Base-by-base conservation (phyloP, 2,888 invertebrate genomes). In the Aspidiotus destructor region DNA sequence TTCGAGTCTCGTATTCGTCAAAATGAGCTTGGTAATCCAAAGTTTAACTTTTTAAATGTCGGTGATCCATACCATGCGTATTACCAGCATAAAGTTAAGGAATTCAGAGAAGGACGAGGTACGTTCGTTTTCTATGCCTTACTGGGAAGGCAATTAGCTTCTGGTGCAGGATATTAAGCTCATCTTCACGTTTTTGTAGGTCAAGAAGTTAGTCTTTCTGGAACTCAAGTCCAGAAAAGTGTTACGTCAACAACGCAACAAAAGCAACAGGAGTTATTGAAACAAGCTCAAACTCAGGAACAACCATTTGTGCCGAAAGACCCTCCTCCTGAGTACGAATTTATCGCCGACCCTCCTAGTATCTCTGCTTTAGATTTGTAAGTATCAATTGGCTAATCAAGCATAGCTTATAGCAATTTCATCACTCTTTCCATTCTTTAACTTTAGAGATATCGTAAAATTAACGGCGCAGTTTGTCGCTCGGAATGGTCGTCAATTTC, bases 1-100 rank as follows among this genome's bases (percentile, higher is more conserved):
- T 99, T 99, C 79, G 99, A 99, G 78, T 92, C 94, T 5, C 85
- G 97, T 72, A 99, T 99, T 78, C 83, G 95, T 63, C 96, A 97
- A 78, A 99, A 98, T 81, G 99, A 99, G 79, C 82, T 95, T 71
- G 93, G 94, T 60, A 99, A 99, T 78, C 91, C 97, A 1, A 98
- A 98, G 78, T 99, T 99, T 77, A 98, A 98, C 80, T 99, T 99
- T 76, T 83, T 99, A 71, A 96, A 92, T 76, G 82, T 87, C 8
- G 93, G 93, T 0, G 99, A 99, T 79, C 99, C 99, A 0, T 99
- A 99, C 77, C 93, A 99, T 85, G 95, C 96, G 0, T 99, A 99
- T 77, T 99, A 99, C 79, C 90, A 96, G 75, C 93, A 96, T 76
- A 98, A 97, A 80, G 98, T 99, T 60, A 92, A 90, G 76, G 97